Percentiles rank a stretch among this genome's conserved stretches.
phyloP scores from a whole-genome alignment of 2,888 invertebrate genomes.

The Adelphocoris suturalis region DNA sequence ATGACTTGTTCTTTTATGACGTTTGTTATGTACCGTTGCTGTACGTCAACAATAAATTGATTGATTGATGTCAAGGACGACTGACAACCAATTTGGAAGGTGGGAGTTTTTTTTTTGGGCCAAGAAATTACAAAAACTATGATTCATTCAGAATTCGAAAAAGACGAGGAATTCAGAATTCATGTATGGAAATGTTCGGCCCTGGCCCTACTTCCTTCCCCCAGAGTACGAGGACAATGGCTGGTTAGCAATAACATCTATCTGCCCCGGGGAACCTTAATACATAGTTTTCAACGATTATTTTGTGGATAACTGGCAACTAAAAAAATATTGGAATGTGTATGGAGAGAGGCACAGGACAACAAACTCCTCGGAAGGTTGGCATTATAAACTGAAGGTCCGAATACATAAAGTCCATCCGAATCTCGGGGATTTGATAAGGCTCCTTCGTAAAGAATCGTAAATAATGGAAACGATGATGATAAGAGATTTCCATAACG shows the following conservation, averaged over 20 bases:
- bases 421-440: constrained; percentile 47
- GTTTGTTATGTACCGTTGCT: too few relatives aligned
- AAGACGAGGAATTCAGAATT: too few relatives aligned
- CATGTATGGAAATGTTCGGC: too few relatives aligned
- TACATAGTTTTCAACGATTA: constrained; percentile 19
- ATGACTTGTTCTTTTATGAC: too few relatives aligned
- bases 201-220: too few relatives aligned
- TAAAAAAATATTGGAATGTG: constrained; percentile 28
- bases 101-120: too few relatives aligned
- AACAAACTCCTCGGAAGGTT: constrained; percentile 15
- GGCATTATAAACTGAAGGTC: constrained; percentile 37
- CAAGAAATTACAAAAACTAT: too few relatives aligned
- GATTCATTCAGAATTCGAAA: too few relatives aligned
- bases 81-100: too few relatives aligned
- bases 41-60: too few relatives aligned
- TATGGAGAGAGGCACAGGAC: neutral
- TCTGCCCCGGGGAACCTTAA: neutral
- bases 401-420: constrained; percentile 43
- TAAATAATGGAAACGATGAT: constrained; percentile 40
- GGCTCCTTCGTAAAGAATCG: constrained; percentile 41
- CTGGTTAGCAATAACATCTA: constrained; percentile 2
- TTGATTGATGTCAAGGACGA: too few relatives aligned
- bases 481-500: constrained; percentile 15
- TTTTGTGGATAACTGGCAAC: constrained; percentile 8
- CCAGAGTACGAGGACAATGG: too few relatives aligned